Evolutionary conservation across 2,113 vertebrate species (phyloP).

Genomic region (Tichodroma muraria): DNA sequence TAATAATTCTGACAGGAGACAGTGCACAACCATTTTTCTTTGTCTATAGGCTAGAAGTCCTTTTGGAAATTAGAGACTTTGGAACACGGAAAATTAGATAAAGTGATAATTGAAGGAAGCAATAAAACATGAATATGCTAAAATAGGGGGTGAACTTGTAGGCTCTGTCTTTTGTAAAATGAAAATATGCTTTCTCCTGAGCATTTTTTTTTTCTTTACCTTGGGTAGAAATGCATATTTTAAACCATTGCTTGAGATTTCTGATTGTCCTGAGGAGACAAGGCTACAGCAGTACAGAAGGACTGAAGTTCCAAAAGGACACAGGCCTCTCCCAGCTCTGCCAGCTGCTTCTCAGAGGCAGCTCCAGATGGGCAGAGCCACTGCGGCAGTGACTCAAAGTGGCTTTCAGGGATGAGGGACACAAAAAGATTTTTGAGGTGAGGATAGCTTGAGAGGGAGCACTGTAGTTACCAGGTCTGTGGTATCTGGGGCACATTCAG

Average conservation of each 20-base stretch:
- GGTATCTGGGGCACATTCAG: neutral
- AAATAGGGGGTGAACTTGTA: neutral
- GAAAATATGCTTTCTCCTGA: neutral
- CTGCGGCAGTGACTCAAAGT: fast-evolving
- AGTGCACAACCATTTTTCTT: neutral
- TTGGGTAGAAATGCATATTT: neutral
- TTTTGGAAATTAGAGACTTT: neutral
- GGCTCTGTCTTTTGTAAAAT: neutral
- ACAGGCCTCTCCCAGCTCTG: neutral
- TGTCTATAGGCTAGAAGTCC: neutral
- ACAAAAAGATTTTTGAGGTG: neutral
- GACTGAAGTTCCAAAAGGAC: neutral
- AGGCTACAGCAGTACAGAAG: neutral
- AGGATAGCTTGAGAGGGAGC: neutral
- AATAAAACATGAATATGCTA: neutral
- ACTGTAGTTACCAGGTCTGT: neutral
- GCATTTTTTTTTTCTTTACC: neutral
- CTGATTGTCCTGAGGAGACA: neutral
- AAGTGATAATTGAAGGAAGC: constrained; percentile 7
- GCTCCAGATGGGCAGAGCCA: neutral
- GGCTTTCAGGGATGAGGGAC: neutral
- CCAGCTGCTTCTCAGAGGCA: neutral
- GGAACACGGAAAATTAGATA: neutral
- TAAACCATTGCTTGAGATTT: neutral
- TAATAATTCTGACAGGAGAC: neutral